Evolutionary conservation across 2,888 invertebrate genomes (phyloP), one percentile per base, ranked within the genome.

Genomic region (Pseudococcus viburni): DNA sequence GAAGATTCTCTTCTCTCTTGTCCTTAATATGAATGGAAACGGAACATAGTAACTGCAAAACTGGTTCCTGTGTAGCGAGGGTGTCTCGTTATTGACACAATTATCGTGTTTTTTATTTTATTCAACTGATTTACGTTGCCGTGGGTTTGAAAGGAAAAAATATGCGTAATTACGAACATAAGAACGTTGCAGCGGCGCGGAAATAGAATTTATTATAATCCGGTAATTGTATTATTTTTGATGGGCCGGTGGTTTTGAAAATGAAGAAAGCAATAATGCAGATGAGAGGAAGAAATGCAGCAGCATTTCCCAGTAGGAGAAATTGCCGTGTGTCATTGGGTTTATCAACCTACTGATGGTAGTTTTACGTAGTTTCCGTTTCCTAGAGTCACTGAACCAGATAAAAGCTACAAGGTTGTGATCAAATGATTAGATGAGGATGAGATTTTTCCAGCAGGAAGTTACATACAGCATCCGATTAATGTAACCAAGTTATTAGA

Each of bases 11-110:
- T 80, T 33, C 42, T 17, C 8, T 42, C 42, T 42, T 26, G 77
- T 80, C 42, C 77, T 42, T 22, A n/a, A 80, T 80, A 80, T 42
- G 77, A 80, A 80, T 80, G 77, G 42, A 80, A 80, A 80, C 77
- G 77, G 39, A 80, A 80, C 77, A 42, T 80, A 42, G 39, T 80
- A 80, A 80, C 42, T 42, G 39, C 42, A 80, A 26, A 80, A 80
- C 77, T 80, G 77, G 77, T 80, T 80, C 42, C 77, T 42, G 15
- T 80, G 9, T 17, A 42, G 77, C 77, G 77, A 42, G 77, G 77
- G 77, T 80, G 77, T 80, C 42, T 42, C 77, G 68, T 68, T 80
- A 80, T 80, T 80, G 77, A 80, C 77, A 42, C 77, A 80, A 80
- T 80, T 80, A 80, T 80, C 77, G 77, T 80, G 42, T 42, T 80